A percentile compares a stretch with the other conserved stretches of the same genome.
Conservation (phyloP, 1,140 invertebrate species). For the Hylaeus anthracinus region DNA sequence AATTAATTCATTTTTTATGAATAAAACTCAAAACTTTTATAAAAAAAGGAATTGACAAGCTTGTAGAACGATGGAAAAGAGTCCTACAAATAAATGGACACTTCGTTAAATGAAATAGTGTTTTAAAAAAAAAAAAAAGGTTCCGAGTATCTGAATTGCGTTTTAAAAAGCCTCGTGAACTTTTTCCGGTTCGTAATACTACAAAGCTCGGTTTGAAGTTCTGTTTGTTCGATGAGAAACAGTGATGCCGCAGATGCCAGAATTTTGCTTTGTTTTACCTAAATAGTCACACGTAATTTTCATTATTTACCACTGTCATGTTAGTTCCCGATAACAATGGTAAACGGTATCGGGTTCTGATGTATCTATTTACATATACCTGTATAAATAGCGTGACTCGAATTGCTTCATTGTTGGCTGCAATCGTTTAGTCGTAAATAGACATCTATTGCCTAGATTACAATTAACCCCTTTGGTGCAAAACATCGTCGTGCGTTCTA, state of each 20-base stretch:
- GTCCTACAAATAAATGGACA: no score
- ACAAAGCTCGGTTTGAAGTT: constrained; percentile 7
- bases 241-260: neutral
- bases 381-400: constrained; percentile 11
- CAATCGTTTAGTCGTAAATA: constrained; percentile 5
- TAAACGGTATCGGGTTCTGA: neutral
- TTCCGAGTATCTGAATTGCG: no score
- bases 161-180: no score
- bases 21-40: no score
- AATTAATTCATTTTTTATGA: no score
- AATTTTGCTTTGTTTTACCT: neutral
- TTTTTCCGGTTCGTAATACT: neutral
- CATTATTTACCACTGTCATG: constrained; percentile 1
- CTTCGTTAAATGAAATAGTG: no score
- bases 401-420: neutral
- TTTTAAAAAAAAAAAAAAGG: no score
- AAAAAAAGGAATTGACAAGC: no score
- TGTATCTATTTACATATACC: neutral
- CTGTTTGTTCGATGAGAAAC: neutral
- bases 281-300: constrained; percentile 21
- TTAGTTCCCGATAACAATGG: neutral
- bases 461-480: neutral
- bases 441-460: neutral
- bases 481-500: no score
- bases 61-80: no score